Conservation (phyloP, 2,797 vertebrate genomes). For the Malacoraja senta region DNA sequence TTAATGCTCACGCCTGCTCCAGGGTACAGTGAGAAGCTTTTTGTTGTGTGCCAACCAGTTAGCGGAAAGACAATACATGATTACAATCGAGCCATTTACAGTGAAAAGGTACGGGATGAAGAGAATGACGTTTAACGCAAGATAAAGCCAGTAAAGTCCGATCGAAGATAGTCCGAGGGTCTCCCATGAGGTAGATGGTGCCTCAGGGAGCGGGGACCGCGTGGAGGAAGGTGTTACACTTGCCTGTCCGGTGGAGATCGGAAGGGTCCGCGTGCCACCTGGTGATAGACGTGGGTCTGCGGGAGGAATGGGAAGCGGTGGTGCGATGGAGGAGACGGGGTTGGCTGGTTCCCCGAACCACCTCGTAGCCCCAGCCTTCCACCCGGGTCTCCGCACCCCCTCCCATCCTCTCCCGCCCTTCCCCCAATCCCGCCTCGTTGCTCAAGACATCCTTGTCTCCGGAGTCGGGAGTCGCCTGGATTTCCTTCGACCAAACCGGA, state of each 20-base stretch:
- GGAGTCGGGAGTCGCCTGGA: neutral
- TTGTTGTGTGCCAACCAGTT: too few species aligned
- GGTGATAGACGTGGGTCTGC: neutral
- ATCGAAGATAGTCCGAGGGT: too few species aligned
- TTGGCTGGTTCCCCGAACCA: constrained; percentile 7
- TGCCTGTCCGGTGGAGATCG: neutral
- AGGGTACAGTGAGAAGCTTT: too few species aligned
- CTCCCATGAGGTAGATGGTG: too few species aligned
- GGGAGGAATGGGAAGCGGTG: neutral
- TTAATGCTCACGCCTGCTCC: too few species aligned
- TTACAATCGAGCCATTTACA: too few species aligned
- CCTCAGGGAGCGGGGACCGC: too few species aligned
- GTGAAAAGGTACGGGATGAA: too few species aligned
- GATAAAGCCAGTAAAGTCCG: too few species aligned
- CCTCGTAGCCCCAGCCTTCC: neutral
- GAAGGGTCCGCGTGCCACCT: neutral
- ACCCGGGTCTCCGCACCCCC: neutral
- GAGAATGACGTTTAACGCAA: too few species aligned
- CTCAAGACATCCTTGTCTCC: neutral
- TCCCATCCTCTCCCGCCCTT: too few species aligned
- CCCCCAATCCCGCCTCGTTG: neutral
- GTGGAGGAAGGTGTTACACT: neutral
- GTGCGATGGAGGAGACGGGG: neutral
- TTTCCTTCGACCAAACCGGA: neutral
- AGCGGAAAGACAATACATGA: too few species aligned